Evolutionary conservation across 2,113 vertebrate species (phyloP).

Genomic region (Cynopterus brachyotis): DNA sequence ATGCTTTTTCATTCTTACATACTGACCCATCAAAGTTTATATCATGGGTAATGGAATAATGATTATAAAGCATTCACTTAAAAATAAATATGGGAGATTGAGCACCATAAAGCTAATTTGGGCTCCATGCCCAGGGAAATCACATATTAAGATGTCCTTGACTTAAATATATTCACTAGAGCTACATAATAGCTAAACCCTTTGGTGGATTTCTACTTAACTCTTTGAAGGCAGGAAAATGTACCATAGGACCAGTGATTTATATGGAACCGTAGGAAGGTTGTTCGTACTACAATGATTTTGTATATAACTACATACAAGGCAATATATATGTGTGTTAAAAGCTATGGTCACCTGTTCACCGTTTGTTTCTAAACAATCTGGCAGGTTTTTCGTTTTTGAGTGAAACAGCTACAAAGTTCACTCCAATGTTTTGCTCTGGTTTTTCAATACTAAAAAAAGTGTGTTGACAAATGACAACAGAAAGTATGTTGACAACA

Average conservation of each 20-base stretch:
- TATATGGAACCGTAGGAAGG: background rate
- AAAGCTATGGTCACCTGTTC: background rate
- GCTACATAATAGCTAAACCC: background rate
- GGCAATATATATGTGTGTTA: background rate
- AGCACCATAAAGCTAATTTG: constrained; percentile 18
- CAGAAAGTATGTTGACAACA: background rate
- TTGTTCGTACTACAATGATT: background rate
- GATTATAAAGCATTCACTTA: constrained; percentile 41
- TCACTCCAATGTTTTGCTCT: constrained; percentile 37
- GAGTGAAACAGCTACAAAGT: constrained; percentile 53
- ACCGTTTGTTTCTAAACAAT: background rate
- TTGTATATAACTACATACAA: background rate
- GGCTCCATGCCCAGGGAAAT: constrained; percentile 10
- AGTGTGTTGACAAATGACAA: background rate
- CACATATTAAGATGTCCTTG: background rate
- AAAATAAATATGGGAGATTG: background rate
- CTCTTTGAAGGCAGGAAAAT: background rate
- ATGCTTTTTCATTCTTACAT: background rate
- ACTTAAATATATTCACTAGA: background rate
- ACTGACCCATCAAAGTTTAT: background rate
- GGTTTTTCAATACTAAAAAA: constrained; percentile 24
- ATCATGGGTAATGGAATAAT: background rate
- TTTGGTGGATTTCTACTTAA: background rate
- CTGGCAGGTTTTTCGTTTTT: background rate
- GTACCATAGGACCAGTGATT: background rate